Percentiles rank a stretch among this genome's conserved stretches.
Conservation (phyloP, 2,888 invertebrate genomes). For the Augochlorella aurata region DNA sequence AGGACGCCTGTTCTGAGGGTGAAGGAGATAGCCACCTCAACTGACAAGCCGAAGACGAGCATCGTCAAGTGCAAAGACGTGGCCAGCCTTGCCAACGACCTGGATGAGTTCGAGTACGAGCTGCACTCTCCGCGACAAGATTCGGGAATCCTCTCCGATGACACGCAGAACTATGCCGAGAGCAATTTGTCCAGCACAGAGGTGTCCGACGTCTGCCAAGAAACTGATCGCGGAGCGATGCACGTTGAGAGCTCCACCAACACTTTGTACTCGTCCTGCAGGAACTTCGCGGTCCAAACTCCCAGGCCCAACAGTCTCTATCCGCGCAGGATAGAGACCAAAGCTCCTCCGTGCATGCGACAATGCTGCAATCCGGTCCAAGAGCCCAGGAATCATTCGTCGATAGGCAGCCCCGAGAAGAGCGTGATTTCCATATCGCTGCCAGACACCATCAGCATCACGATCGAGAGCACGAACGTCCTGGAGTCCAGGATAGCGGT, state of each 20-base stretch:
- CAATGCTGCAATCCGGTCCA: constrained; percentile 40
- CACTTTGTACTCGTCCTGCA: constrained; percentile 58
- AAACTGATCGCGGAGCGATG: constrained; percentile 46
- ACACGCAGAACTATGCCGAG: constrained; percentile 68
- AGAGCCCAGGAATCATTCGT: background rate
- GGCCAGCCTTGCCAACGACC: constrained; percentile 71
- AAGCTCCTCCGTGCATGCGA: constrained; percentile 4
- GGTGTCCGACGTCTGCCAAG: constrained; percentile 56
- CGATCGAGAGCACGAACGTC: constrained; percentile 72
- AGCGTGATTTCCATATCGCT: constrained; percentile 75
- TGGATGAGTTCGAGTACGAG: constrained; percentile 64
- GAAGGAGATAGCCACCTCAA: constrained; percentile 75
- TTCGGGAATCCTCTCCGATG: constrained; percentile 74
- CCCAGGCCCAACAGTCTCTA: constrained; percentile 35
- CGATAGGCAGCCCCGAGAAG: constrained; percentile 58
- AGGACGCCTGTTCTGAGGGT: constrained; percentile 67
- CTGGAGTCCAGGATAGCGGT: constrained; percentile 74
- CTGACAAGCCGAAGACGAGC: constrained; percentile 67
- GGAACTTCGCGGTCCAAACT: constrained; percentile 63
- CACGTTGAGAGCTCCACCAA: constrained; percentile 71
- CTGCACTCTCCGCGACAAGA: constrained; percentile 69
- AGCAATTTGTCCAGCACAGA: constrained; percentile 67
- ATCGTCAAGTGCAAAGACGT: constrained; percentile 70
- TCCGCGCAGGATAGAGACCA: background rate
- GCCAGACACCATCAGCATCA: constrained; percentile 76